Evolutionary conservation across 2,888 invertebrate species (phyloP).

Genomic region (Lepidochitona cinerea): DNA sequence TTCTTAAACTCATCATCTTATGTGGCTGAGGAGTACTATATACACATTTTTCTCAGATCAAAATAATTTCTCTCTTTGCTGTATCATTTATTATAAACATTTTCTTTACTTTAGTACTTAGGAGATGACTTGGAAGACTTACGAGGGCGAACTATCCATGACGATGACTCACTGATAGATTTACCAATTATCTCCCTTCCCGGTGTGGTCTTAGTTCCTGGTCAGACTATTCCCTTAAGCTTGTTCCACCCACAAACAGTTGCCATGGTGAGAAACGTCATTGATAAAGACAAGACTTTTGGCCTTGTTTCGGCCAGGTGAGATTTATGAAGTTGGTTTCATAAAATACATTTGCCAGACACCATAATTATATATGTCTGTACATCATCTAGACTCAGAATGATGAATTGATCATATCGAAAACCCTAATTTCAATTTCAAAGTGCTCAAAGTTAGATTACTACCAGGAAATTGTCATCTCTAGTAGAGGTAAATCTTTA

Average conservation of each 20-base stretch:
- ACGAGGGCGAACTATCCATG: slow-evolving; percentile 77
- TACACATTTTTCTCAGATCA: too few relatives aligned
- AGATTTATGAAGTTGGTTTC: background rate
- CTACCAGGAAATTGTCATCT: too few relatives aligned
- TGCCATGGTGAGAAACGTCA: slow-evolving; percentile 76
- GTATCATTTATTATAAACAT: too few relatives aligned
- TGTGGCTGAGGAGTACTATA: too few relatives aligned
- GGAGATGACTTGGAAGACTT: slow-evolving; percentile 77
- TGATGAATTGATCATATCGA: too few relatives aligned
- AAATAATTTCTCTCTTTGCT: too few relatives aligned
- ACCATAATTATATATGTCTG: too few relatives aligned
- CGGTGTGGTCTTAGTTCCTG: slow-evolving; percentile 80
- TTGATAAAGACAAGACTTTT: slow-evolving; percentile 76
- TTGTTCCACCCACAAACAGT: slow-evolving; percentile 75
- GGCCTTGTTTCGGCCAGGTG: slow-evolving; percentile 74
- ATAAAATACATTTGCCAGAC: background rate
- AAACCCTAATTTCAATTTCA: too few relatives aligned
- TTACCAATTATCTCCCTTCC: slow-evolving; percentile 77
- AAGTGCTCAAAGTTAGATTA: too few relatives aligned
- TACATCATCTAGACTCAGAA: too few relatives aligned
- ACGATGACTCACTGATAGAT: slow-evolving; percentile 72
- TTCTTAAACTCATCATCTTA: too few relatives aligned
- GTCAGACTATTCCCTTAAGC: slow-evolving; percentile 84
- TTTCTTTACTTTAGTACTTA: slow-evolving; percentile 76
- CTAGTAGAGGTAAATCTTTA: too few relatives aligned